phyloP scores from a whole-genome alignment of 2,888 invertebrate species.

The Pristionchus fissidentatus region DNA sequence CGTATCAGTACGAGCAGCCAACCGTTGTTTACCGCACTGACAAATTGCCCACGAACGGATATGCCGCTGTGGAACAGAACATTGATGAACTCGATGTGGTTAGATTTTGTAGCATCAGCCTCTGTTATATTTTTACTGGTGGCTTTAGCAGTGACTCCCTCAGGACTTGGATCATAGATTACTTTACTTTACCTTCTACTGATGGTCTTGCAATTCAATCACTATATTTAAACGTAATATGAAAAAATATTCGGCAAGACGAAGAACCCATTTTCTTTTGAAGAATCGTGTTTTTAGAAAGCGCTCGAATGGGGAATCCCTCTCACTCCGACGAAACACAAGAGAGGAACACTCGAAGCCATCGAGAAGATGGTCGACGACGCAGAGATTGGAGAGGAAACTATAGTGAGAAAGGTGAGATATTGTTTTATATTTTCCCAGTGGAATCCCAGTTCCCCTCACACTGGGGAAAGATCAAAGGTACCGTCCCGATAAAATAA shows the following conservation, averaged over 20 bases:
- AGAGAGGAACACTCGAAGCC: background rate
- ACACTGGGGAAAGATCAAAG: background rate
- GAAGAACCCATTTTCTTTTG: background rate
- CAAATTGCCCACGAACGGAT: background rate
- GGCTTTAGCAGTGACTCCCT: too few species aligned
- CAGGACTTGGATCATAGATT: too few species aligned
- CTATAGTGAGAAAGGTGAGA: background rate
- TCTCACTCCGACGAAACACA: conserved; percentile 1
- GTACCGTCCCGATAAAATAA: background rate
- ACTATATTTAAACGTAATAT: background rate
- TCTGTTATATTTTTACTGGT: too few species aligned
- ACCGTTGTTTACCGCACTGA: conserved; percentile 8
- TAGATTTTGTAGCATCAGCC: background rate
- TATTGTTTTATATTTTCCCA: background rate
- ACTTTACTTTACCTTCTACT: too few species aligned
- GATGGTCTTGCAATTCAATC: too few species aligned
- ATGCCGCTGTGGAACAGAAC: conserved; percentile 18
- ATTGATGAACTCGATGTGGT: conserved; percentile 41
- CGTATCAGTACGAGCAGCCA: conserved; percentile 9
- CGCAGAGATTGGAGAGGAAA: background rate
- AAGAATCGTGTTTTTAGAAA: background rate
- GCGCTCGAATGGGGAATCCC: conserved; percentile 15
- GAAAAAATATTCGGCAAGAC: background rate
- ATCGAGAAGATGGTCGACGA: conserved; percentile 20
- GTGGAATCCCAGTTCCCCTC: background rate